Percentiles rank a stretch among this genome's conserved stretches.
Evolutionary conservation across 2,113 vertebrate species (phyloP).

Genomic region (Ailuropoda melanoleuca): DNA sequence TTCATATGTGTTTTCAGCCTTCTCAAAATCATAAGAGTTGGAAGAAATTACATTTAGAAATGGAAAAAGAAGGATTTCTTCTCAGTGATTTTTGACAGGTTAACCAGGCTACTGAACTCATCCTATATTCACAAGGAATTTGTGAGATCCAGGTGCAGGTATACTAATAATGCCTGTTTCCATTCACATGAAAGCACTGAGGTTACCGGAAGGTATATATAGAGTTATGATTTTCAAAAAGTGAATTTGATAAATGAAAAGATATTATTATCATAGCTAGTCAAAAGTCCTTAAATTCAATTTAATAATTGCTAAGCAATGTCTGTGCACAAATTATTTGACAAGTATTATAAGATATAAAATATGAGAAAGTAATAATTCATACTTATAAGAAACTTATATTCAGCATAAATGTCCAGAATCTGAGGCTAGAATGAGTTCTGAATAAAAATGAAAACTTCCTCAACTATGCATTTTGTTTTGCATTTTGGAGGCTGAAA

Average conservation of each 20-base stretch:
- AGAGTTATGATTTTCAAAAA: background rate
- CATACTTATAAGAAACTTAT: background rate
- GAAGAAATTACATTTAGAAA: background rate
- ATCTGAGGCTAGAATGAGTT: background rate
- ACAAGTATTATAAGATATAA: background rate
- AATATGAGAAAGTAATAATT: background rate
- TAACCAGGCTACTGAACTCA: background rate
- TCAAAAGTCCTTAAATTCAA: conserved; percentile 16
- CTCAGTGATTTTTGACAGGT: background rate
- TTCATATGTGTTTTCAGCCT: background rate
- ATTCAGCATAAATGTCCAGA: background rate
- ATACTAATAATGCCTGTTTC: conserved; percentile 18
- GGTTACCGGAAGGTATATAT: background rate
- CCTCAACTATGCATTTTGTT: background rate
- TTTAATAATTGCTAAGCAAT: background rate
- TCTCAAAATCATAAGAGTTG: background rate
- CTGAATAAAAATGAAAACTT: background rate
- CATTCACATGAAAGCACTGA: background rate
- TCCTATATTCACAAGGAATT: background rate
- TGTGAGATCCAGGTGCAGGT: background rate
- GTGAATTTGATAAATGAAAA: background rate
- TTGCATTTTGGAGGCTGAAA: background rate
- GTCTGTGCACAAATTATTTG: background rate
- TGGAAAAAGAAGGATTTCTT: background rate
- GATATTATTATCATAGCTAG: background rate